Evolutionary conservation across 2,113 vertebrate species (phyloP).

Genomic region (Corythoichthys haematopterus): DNA sequence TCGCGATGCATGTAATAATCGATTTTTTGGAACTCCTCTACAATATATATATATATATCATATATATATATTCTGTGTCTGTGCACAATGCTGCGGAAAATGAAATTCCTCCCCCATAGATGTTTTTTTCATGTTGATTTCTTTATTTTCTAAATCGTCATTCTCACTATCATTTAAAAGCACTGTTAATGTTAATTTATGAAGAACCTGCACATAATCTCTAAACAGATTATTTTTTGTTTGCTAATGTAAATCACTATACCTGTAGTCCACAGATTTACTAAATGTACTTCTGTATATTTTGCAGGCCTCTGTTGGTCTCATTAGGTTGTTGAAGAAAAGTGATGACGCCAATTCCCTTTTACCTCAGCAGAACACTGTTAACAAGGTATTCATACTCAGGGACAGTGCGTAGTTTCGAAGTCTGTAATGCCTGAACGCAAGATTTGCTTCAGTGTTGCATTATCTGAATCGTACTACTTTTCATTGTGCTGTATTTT

Average conservation of each 20-base stretch:
- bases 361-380: slow-evolving; percentile 34
- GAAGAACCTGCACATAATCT: neutral
- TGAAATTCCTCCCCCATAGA: neutral
- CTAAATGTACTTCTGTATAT: slow-evolving; percentile 30
- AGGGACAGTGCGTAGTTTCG: neutral
- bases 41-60: too few relatives aligned
- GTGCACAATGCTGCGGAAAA: neutral
- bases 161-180: neutral
- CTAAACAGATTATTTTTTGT: neutral
- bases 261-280: neutral
- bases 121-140: too few relatives aligned
- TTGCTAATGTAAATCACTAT: neutral
- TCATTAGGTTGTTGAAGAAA: slow-evolving; percentile 71
- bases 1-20: too few relatives aligned
- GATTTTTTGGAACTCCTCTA: too few relatives aligned
- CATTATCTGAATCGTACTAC: neutral
- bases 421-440: neutral
- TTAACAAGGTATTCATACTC: slow-evolving; percentile 61
- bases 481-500: neutral
- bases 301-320: slow-evolving; percentile 37
- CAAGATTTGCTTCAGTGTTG: neutral
- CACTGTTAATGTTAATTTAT: neutral
- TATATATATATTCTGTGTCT: too few relatives aligned
- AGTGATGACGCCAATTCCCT: slow-evolving; percentile 68
- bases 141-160: neutral